Evolutionary conservation across 2,888 invertebrate genomes (phyloP).

Genomic region (Empis livida): DNA sequence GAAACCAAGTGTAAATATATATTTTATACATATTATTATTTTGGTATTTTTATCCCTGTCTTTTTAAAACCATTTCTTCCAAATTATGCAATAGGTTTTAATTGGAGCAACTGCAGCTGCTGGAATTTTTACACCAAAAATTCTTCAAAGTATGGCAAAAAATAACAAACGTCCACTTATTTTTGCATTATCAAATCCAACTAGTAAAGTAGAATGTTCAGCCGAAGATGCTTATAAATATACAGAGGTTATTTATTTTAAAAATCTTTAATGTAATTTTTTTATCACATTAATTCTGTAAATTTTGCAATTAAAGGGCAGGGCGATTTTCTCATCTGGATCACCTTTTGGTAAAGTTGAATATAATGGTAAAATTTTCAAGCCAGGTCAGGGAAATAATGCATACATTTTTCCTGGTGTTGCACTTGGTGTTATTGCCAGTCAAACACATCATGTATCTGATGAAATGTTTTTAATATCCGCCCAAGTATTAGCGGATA

Average conservation of each 20-base stretch:
- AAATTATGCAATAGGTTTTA: constrained; percentile 23
- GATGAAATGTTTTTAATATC: constrained; percentile 91
- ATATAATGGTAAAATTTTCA: constrained; percentile 63
- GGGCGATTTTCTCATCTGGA: constrained; percentile 88
- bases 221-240: constrained; percentile 87
- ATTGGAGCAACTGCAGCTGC: constrained; percentile 84
- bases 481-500: constrained; percentile 72
- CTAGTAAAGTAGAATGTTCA: constrained; percentile 95
- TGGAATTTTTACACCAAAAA: constrained; percentile 79
- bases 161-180: constrained; percentile 84
- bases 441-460: constrained; percentile 84
- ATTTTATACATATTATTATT: neutral
- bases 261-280: too few species aligned
- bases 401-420: constrained; percentile 96
- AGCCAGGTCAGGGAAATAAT: constrained; percentile 95
- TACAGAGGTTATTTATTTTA: constrained; percentile 63
- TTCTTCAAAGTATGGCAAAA: constrained; percentile 73
- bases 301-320: constrained; percentile 41
- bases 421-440: constrained; percentile 84
- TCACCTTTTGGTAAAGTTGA: constrained; percentile 87
- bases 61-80: neutral
- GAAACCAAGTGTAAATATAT: constrained; percentile 71
- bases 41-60: too few species aligned
- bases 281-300: too few species aligned
- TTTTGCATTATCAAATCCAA: constrained; percentile 97